Evolutionary conservation across 2,888 invertebrate species (phyloP), one percentile per base, ranked within the genome.

Genomic region (Drosophila putrida): DNA sequence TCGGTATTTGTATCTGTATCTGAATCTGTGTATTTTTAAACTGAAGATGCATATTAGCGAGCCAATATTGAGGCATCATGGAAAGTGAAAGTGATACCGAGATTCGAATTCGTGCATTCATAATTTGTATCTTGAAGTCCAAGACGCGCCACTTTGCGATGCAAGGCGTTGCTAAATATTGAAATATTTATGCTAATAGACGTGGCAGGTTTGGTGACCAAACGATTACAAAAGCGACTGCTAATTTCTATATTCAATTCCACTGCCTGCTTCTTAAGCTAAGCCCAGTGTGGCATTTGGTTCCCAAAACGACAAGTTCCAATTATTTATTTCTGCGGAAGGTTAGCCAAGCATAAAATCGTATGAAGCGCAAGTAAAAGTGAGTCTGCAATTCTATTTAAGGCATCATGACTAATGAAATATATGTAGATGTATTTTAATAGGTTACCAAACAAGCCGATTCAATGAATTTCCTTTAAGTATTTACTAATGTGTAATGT

Each of bases 71-170:
- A 44, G 63, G 46, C 68, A 53, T 67, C 68, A 67, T 72, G 62
- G 73, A 87, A 84, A 84, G 83, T 87, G 83, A 84, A 84, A 84
- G 83, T 84, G 82, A 47, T 64, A 63, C 75, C 61, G 61, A 62
- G 63, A 63, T 62, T 65, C 46, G 57, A 53, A 64, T 67, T 87
- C 83, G 84, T 84, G 83, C 83, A 84, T 84, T 80, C 72, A 75
- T 82, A 84, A 87, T 84, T 84, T 78, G 84, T 74, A 77, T 70
- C 75, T 81, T 47, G 35, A 28, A 57, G 31, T 47, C 44, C 8
- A 10, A 49, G 36, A 35, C 31, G 35, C 20, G 44, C 20, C 44
- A 51, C 27, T 38, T 35, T 6, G 57, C 36, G 71, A 64, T 72
- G 83, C 78, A 71, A 62, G 68, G 70, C 68, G 66, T 64, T 65